phyloP scores from a whole-genome alignment of 2,797 vertebrate genomes.

The Natrix natrix region DNA sequence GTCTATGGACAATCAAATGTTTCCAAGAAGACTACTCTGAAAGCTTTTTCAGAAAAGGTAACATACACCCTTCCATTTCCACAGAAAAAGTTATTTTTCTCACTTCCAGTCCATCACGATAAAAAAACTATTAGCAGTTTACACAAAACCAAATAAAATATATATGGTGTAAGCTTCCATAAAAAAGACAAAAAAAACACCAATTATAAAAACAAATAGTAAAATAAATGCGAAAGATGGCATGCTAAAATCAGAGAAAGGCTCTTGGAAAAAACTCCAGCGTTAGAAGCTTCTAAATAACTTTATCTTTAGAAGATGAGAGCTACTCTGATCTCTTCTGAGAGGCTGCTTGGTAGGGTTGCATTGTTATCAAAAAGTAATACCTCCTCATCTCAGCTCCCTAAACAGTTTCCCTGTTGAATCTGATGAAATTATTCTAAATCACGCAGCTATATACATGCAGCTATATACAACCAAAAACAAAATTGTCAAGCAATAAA shows the following conservation, averaged over 20 bases:
- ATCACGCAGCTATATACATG: too few species aligned
- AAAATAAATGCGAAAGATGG: background rate
- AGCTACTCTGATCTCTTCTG: background rate
- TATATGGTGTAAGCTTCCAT: background rate
- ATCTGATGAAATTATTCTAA: background rate
- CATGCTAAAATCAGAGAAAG: background rate
- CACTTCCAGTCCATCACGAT: background rate
- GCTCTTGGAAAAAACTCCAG: background rate
- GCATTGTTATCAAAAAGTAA: background rate
- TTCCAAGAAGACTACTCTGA: background rate
- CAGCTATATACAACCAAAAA: background rate
- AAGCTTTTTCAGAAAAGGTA: background rate
- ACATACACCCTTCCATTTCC: background rate
- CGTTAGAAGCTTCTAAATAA: background rate
- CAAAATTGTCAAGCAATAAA: background rate
- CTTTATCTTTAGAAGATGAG: background rate
- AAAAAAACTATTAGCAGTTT: background rate
- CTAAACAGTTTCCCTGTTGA: background rate
- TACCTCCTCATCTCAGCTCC: background rate
- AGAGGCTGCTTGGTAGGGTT: background rate
- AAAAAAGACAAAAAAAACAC: background rate
- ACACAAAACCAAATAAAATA: background rate
- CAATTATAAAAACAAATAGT: background rate
- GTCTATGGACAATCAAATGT: background rate
- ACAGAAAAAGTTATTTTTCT: background rate